Evolutionary conservation across 1,140 invertebrate genomes (phyloP).

Genomic region (Kradibia gibbosae): DNA sequence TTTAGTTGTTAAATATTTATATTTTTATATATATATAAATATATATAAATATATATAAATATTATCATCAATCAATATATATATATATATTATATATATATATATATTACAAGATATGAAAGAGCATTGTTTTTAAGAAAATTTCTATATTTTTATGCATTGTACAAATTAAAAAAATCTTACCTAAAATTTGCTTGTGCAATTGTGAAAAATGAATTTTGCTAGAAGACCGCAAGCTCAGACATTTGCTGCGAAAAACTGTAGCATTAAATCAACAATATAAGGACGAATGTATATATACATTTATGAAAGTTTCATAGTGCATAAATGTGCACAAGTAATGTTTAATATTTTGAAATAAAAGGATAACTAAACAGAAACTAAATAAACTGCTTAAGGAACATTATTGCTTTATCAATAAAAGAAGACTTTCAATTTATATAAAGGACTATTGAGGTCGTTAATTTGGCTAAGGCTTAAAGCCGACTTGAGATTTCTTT

Average conservation of each 20-base stretch:
- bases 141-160: too few species aligned
- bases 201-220: too few species aligned
- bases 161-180: too few species aligned
- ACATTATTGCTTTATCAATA: conserved; percentile 10
- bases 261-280: neutral
- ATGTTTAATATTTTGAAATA: neutral
- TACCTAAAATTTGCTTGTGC: too few species aligned
- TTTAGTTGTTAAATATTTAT: too few species aligned
- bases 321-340: neutral
- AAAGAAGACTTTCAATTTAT: conserved; percentile 7
- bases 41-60: too few species aligned
- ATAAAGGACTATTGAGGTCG: conserved; percentile 6
- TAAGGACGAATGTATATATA: neutral
- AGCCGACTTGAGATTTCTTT: conserved; percentile 25
- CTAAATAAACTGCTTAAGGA: neutral
- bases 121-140: too few species aligned
- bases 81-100: too few species aligned
- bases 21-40: too few species aligned
- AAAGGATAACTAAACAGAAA: conserved; percentile 1
- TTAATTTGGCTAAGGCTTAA: conserved; percentile 14
- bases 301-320: neutral
- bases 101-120: too few species aligned
- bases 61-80: too few species aligned
- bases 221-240: too few species aligned
- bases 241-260: neutral